Conservation (phyloP, 2,113 vertebrate genomes). For the Bubo blakistoni region DNA sequence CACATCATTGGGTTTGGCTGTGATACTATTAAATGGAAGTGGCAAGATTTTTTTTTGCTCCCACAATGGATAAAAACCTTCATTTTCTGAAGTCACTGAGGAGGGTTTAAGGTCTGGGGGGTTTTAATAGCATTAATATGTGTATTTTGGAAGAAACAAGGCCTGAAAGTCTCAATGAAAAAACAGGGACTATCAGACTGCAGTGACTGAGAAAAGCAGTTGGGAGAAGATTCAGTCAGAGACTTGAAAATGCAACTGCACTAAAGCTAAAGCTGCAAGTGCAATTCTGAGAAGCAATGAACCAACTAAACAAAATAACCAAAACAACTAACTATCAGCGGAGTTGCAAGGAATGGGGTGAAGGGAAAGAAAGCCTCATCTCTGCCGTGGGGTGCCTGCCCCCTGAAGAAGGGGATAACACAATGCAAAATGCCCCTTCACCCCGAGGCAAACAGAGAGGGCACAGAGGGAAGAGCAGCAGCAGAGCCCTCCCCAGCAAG, state of each 20-base stretch:
- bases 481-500: background rate
- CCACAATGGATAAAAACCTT: background rate
- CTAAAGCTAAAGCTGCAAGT: background rate
- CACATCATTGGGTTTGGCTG: slow-evolving; percentile 27
- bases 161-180: background rate
- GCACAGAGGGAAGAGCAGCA: background rate
- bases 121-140: background rate
- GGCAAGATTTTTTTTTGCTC: background rate
- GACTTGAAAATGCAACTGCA: background rate
- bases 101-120: background rate
- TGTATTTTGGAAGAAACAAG: slow-evolving; percentile 12
- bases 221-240: background rate
- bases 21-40: slow-evolving; percentile 23
- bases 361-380: background rate
- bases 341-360: background rate
- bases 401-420: background rate
- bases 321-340: background rate
- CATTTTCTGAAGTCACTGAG: slow-evolving; percentile 1
- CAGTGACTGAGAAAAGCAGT: background rate
- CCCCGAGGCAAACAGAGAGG: background rate
- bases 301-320: background rate
- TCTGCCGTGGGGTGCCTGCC: accelerated
- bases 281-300: background rate
- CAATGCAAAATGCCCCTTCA: accelerated
- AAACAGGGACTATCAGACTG: slow-evolving; percentile 6